These are phyloP conservation scores for Deilephila porcellus DNA, from an alignment of 2,888 invertebrate genomes.

Conservation along the genomic window DNA sequence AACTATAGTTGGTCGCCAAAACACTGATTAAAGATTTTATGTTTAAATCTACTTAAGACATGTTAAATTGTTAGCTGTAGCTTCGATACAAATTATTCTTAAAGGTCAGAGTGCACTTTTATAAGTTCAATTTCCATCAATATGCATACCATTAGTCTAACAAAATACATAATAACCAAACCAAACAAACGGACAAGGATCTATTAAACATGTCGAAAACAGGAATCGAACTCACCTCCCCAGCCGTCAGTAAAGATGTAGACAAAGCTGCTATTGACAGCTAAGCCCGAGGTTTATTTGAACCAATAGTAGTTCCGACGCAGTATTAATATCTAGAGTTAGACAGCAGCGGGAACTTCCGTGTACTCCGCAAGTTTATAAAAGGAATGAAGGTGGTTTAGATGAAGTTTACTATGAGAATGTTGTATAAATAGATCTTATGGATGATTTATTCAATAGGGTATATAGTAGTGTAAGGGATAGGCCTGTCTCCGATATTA, in stretches of 20 bases:
- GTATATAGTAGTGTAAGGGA: no score
- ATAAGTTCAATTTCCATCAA: no score
- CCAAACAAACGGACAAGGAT: not conserved
- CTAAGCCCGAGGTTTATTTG: not conserved
- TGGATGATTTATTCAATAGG: no score
- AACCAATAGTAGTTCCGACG: not conserved
- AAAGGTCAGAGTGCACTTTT: no score
- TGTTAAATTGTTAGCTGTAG: no score
- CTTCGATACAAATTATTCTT: no score
- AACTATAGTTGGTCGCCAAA: no score
- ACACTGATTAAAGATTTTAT: no score
- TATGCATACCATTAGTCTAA: no score
- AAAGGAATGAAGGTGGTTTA: not conserved
- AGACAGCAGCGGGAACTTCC: not conserved
- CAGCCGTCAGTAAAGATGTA: not conserved
- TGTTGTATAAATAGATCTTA: no score
- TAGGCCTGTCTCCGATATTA: no score
- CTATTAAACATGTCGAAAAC: not conserved
- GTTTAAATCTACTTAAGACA: no score
- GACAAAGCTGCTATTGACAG: conserved; percentile 14
- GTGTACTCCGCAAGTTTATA: not conserved
- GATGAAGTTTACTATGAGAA: not conserved
- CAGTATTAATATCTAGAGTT: conserved; percentile 5
- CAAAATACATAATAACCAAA: not conserved
- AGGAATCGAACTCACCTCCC: not conserved